These are phyloP conservation scores for Heliconius ethilla DNA, from an alignment of 2,888 invertebrate species.

Conservation along the genomic window DNA sequence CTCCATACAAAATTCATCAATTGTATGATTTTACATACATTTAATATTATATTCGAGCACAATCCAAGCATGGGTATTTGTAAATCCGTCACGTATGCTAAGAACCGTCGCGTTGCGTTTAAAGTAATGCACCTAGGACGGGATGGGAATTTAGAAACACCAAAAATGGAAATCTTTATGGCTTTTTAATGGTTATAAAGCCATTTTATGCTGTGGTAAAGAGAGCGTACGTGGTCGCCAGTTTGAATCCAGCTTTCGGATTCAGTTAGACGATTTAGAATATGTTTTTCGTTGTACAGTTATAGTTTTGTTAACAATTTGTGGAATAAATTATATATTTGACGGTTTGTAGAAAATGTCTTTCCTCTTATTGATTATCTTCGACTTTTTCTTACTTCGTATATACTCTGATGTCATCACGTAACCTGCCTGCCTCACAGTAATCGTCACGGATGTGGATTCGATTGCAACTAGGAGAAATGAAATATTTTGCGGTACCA, in stretches of 20 bases:
- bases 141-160: conserved; percentile 35
- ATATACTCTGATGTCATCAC: no score
- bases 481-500: no score
- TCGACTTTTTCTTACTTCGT: no score
- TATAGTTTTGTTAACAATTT: neutral
- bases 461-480: no score
- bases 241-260: conserved; percentile 4
- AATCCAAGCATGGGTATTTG: conserved; percentile 28
- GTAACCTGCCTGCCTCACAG: no score
- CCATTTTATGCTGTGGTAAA: neutral
- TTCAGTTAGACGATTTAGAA: neutral
- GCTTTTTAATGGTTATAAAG: conserved; percentile 23
- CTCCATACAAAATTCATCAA: conserved; percentile 15
- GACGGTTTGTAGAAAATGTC: no score
- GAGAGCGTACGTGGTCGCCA: conserved; percentile 11
- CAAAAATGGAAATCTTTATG: conserved; percentile 23
- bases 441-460: no score
- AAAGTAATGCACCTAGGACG: conserved; percentile 38
- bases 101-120: conserved; percentile 33
- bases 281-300: neutral
- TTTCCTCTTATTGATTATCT: no score
- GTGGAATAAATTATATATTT: no score
- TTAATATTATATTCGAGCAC: conserved; percentile 16
- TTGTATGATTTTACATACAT: conserved; percentile 24
- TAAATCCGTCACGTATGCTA: conserved; percentile 39